Percentiles rank a stretch among this genome's conserved stretches.
Evolutionary conservation across 2,113 vertebrate genomes (phyloP).

Genomic region (Centrocercus urophasianus): DNA sequence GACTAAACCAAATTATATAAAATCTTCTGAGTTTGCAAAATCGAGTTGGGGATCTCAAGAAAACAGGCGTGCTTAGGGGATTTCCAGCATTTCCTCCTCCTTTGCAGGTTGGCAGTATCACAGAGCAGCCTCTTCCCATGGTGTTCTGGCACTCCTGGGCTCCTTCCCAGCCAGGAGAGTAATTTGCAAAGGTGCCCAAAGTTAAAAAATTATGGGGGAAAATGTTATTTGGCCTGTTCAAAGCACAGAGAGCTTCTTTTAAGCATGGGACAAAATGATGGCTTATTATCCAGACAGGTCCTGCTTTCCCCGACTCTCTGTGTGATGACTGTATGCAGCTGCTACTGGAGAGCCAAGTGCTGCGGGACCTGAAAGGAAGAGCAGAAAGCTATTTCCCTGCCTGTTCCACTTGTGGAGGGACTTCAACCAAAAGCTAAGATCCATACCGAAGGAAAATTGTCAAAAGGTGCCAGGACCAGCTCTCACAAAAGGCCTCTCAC

Average conservation of each 20-base stretch:
- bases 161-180: conserved; percentile 35
- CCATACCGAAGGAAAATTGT: not conserved
- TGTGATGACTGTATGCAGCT: not conserved
- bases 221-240: not conserved
- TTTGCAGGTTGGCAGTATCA: conserved; percentile 51
- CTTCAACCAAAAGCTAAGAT: not conserved
- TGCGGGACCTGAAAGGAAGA: not conserved
- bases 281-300: not conserved
- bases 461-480: not conserved
- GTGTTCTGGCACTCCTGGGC: conserved; percentile 27
- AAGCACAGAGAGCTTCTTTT: not conserved
- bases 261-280: not conserved
- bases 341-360: not conserved
- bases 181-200: conserved; percentile 47
- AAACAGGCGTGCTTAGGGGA: conserved; percentile 57
- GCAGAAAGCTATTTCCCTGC: not conserved
- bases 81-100: conserved; percentile 62
- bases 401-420: not conserved
- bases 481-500: not conserved
- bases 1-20: conserved; percentile 49
- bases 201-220: not conserved
- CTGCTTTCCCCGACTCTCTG: not conserved
- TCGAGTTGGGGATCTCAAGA: conserved; percentile 33
- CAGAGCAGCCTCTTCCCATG: conserved; percentile 50
- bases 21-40: conserved; percentile 63